Evolutionary conservation across 1,140 invertebrate genomes (phyloP), one percentile per base, ranked within the genome.

Genomic region (Euschistus heros): DNA sequence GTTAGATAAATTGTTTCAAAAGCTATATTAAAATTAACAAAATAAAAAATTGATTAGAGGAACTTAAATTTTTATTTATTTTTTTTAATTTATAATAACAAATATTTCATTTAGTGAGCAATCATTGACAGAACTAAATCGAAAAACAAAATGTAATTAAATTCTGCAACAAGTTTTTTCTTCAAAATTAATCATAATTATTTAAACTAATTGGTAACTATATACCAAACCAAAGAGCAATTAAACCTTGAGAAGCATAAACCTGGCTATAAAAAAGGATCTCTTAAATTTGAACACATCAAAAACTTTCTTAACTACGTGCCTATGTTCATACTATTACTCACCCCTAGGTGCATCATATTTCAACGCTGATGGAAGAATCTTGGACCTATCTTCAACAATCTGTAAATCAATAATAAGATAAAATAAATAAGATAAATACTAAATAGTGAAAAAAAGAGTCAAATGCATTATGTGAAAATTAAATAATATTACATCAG

Each of bases 311-410:
- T 22, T 15, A 27, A 22, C 5, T 1, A 3, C 22, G 26, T 27
- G n/a, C 7, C 14, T 3, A 4, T 4, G 18, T 24, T 59, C 4
- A 13, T 27, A 26, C 6, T n/a, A 22, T 33, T 4, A 24, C 64
- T 72, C 74, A 84, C 82, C 82, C 74, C 92, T 80, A 10, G 90
- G 91, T 54, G 90, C 79, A 75, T 92, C 89, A 73, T 89, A 93
- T 57, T 82, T 84, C 13, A 82, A 80, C 15, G 92, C 91, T 62
- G 87, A 88, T 63, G 92, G 92, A 44, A 89, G 76, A 68, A 90
- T 88, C 27, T 87, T 79, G 0, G 85, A 84, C 70, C 88, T 79
- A 69, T 87, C 85, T 76, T 88, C 82, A 44, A 82, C 77, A 73
- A 80, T 75, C 86, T 88, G 73, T 22, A 79, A 80, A 68, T 50